Evolutionary conservation across 2,888 invertebrate species (phyloP), one percentile per base, ranked within the genome.

Genomic region (Ditula angustiorana): DNA sequence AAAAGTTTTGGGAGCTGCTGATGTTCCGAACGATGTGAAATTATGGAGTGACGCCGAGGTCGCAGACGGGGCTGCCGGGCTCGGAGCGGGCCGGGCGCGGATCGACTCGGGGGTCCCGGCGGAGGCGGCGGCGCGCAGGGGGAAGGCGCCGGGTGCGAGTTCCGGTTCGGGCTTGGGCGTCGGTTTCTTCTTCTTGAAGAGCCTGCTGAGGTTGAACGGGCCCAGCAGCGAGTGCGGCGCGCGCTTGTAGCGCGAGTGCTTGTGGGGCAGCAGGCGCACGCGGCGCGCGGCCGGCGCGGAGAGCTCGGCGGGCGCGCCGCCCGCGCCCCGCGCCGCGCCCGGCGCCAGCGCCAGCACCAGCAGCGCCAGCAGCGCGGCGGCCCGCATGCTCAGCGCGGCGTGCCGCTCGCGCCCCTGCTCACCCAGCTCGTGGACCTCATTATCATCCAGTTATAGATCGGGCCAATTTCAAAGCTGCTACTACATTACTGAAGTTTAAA

Each of bases 201-300:
- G 78, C 57, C 82, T 85, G 0, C 87, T 84, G 58, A 90, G 80
- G 58, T 90, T 90, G 66, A 86, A 89, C 1, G 90, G 80, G 0
- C 85, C 83, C 28, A 90, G 88, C 21, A 90, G 81, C 0, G 87
- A 77, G 60, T 83, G 83, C 0, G 84, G 71, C n/a, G 80, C 81
- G 10, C 85, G 75, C 46, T 74, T 79, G 59, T 67, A 58, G 7
- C 80, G 63, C 10, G 50, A 26, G 33, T 50, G 63, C 44, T 52
- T 50, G 44, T 50, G 44, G n/a, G 50, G 50, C 26, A 50, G 19
- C 33, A 41, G 33, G 11, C 37, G 47, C 3, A 26, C 19, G 13
- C 28, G 16, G 28, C 55, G 35, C 26, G 47, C 53, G 11, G 60
- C 21, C 11, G 44, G 35, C n/a, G 46, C 33, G 16, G 53, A 37